Evolutionary conservation across 2,113 vertebrate genomes (phyloP), one percentile per base, ranked within the genome.

Genomic region (Leucosticte australis): DNA sequence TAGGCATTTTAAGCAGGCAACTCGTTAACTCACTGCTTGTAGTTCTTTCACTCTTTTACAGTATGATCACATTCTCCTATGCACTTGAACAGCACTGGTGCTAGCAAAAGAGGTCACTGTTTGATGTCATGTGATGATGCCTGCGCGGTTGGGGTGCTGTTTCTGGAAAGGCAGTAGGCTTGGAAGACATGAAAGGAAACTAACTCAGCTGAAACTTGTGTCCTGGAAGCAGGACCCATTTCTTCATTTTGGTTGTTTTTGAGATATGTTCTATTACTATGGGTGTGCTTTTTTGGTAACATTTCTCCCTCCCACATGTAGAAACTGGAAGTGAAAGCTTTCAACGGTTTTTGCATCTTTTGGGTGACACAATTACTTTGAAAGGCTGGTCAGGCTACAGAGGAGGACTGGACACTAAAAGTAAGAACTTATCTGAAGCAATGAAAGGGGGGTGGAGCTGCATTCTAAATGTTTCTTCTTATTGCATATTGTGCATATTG

Each of bases 331-430:
- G 99, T 57, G 99, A 99, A 92, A 98, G 97, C 97, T 99, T 99
- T 92, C 98, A 99, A 50, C 99, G 98, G 96, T 98, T 99, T 94
- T 98, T 99, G 90, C 97, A 94, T 96, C 98, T 99, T 60, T 98
- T 99, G 93, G 99, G 99, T 49, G 99, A 99, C 85, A 97, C 98
- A 7, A 64, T 99, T 83, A 98, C 98, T 42, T 97, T 99, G 94
- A 99, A 99, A 97, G 99, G 99, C 95, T 99, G 99, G 99, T 98
- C 98, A 17, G 99, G 99, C 60, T 99, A 99, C 97, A 98, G 99
- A 44, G 99, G 99, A 91, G 99, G 99, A 86, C 98, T 99, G 44
- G 99, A 99, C 98, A 99, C 98, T 90, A 99, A 99, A 98, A 99
- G 99, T 99, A 98, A 99, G 99, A 35, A 62, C 46, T 62, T 19